Evolutionary conservation across 23 tunicate genomes (phyloP).

Genomic region (Styela clava): DNA sequence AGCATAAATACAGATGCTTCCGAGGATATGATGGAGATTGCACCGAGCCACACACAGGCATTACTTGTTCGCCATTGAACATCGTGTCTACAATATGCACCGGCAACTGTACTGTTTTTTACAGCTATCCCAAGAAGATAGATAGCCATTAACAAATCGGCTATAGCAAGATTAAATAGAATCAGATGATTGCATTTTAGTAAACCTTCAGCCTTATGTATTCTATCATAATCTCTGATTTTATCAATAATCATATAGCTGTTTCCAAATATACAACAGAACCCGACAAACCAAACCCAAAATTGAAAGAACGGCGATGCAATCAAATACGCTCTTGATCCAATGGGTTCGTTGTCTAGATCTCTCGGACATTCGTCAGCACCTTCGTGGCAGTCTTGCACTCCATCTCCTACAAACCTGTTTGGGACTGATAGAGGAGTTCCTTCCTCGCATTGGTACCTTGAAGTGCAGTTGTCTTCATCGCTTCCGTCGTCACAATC

Average conservation of each 20-base stretch:
- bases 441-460: slow-evolving; percentile 19
- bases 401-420: slow-evolving; percentile 39
- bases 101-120: slow-evolving; percentile 20
- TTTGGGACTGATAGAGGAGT: slow-evolving; percentile 38
- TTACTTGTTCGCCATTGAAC: slow-evolving; percentile 50
- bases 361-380: slow-evolving; percentile 42
- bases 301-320: slow-evolving; percentile 18
- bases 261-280: slow-evolving; percentile 45
- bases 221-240: neutral
- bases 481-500: slow-evolving; percentile 56
- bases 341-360: slow-evolving; percentile 28
- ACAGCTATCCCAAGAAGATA: slow-evolving; percentile 51
- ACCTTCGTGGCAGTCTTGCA: slow-evolving; percentile 47
- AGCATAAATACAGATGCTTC: slow-evolving; percentile 65
- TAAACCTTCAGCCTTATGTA: neutral
- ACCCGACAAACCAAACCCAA: slow-evolving; percentile 58
- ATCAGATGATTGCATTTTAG: slow-evolving; percentile 41
- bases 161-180: slow-evolving; percentile 48
- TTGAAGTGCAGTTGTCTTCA: slow-evolving; percentile 29
- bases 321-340: slow-evolving; percentile 48
- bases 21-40: slow-evolving; percentile 42
- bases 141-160: slow-evolving; percentile 69
- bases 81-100: slow-evolving; percentile 41
- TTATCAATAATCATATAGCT: slow-evolving; percentile 44
- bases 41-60: slow-evolving; percentile 34